Percentiles rank a stretch among this genome's conserved stretches.
These are phyloP conservation scores for Uria aalge DNA, from an alignment of 2,113 vertebrate genomes.

Conservation along the genomic window DNA sequence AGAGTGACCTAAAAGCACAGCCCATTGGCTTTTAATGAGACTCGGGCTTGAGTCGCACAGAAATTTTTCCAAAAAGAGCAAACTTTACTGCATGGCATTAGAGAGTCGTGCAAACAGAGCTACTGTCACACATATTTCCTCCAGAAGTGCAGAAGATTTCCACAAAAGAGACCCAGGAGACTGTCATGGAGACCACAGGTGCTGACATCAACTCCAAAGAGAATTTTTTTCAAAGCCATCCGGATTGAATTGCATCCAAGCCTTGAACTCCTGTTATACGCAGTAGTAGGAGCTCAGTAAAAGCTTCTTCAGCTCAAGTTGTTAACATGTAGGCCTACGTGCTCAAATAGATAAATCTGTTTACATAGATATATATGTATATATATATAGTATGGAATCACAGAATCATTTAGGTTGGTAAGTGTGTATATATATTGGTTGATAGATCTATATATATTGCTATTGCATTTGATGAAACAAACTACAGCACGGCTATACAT, in stretches of 20 bases:
- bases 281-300: fast-evolving
- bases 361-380: no score
- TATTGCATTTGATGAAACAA: background rate
- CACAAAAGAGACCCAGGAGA: background rate
- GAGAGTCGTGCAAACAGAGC: background rate
- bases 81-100: fast-evolving
- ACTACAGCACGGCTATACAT: background rate
- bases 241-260: background rate
- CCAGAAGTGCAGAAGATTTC: background rate
- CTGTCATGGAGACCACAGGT: fast-evolving
- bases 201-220: background rate
- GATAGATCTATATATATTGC: fast-evolving
- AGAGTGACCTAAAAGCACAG: background rate
- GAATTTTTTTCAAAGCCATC: background rate
- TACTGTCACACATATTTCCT: background rate
- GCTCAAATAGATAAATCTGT: fast-evolving
- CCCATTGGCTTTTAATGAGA: fast-evolving
- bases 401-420: background rate
- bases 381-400: fast-evolving
- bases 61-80: background rate
- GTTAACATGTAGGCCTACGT: fast-evolving
- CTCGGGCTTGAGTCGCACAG: fast-evolving
- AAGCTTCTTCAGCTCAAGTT: background rate
- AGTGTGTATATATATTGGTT: background rate
- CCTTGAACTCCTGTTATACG: fast-evolving